Evolutionary conservation across 2,113 vertebrate genomes (phyloP).

Genomic region (Hypocryptadius cinnamomeus): DNA sequence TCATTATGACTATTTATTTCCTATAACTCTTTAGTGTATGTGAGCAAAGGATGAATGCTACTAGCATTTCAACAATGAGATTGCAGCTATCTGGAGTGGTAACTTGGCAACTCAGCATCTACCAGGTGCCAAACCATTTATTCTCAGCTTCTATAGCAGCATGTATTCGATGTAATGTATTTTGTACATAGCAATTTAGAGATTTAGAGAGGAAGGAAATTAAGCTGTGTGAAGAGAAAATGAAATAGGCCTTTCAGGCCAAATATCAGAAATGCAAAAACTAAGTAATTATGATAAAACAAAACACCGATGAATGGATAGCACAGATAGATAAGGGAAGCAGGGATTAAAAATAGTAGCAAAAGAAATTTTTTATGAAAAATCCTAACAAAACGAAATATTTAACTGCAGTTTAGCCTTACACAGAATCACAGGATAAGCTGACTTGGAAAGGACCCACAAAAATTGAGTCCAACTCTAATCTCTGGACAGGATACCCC

Average conservation of each 20-base stretch:
- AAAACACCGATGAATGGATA: neutral
- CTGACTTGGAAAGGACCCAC: neutral
- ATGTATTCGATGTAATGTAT: neutral
- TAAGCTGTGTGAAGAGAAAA: neutral
- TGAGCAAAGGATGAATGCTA: neutral
- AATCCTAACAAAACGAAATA: neutral
- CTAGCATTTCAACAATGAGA: neutral
- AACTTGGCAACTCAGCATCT: neutral
- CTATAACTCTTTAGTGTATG: neutral
- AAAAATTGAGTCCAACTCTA: rapidly evolving
- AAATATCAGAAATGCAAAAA: neutral
- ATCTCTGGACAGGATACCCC: neutral
- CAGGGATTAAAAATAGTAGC: neutral
- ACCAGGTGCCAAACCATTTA: neutral
- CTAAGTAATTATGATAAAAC: neutral
- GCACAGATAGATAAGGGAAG: neutral
- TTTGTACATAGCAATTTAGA: neutral
- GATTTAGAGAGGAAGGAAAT: slow-evolving; percentile 26
- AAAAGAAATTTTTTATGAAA: neutral
- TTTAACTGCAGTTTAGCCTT: neutral
- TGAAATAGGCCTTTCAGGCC: neutral
- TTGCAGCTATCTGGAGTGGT: neutral
- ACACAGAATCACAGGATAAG: neutral
- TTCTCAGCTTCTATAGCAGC: neutral
- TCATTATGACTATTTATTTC: slow-evolving; percentile 13